Evolutionary conservation across 2,113 vertebrate species (phyloP).

Genomic region (Aptenodytes forsteri): DNA sequence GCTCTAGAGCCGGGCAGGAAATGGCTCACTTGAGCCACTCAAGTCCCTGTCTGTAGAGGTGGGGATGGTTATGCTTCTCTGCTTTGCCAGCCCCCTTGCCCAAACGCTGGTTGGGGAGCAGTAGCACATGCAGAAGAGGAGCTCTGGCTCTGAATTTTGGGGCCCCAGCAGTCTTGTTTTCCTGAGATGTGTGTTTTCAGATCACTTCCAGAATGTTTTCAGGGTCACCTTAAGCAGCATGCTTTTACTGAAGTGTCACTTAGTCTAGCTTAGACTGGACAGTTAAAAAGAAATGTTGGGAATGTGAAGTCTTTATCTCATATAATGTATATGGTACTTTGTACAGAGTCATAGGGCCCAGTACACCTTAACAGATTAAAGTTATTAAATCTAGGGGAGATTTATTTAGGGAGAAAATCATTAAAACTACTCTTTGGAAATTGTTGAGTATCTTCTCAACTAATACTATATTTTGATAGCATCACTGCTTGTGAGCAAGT

Average conservation of each 20-base stretch:
- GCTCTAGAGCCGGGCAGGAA: background rate
- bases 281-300: background rate
- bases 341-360: background rate
- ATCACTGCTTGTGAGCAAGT: background rate
- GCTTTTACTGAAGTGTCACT: background rate
- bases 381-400: background rate
- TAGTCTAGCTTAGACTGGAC: background rate
- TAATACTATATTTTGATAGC: background rate
- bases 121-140: background rate
- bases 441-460: background rate
- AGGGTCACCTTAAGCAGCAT: background rate
- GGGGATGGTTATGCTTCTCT: background rate
- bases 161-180: background rate
- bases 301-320: background rate
- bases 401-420: background rate
- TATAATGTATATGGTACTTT: background rate
- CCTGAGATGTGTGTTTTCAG: background rate
- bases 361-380: background rate
- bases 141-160: background rate
- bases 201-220: background rate
- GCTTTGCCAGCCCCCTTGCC: background rate
- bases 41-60: background rate
- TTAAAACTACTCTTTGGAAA: background rate
- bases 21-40: background rate
- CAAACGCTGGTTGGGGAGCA: accelerated